Evolutionary conservation across 2,888 invertebrate species (phyloP), one percentile per base, ranked within the genome.

Genomic region (Hemaris fuciformis): DNA sequence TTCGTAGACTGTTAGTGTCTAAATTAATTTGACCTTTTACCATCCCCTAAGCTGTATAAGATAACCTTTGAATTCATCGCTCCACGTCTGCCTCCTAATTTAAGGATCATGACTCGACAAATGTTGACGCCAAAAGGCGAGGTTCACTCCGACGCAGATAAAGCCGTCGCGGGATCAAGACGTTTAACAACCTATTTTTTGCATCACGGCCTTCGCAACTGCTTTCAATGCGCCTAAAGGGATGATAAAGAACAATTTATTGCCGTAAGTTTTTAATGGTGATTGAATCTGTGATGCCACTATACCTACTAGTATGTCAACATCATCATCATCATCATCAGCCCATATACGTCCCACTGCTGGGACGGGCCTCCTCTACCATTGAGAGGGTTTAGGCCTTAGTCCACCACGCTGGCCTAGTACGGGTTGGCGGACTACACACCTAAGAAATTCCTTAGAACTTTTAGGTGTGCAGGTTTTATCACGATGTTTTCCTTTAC

Each of bases 181-280:
- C 84, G 87, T 87, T 86, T 85, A 85, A 79, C 76, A 77, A 78
- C 73, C 74, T 72, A 73, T 73, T 80, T 81, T 81, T 79, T 79
- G 76, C 74, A 72, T 79, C 77, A 74, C 59, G 68, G 67, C 66
- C 64, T 73, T 72, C 72, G 64, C 64, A 67, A 71, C 64, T 68
- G 65, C 60, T 60, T 60, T 27, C 7, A 42, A 27, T 15, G 23
- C 25, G 59, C 59, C 61, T 61, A 65, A 67, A 66, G 59, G 65
- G 60, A 70, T 67, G 62, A 20, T 60, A 20, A 34, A 48, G 48
- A 20, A 20, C 60, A 18, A 53, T 23, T 10, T n/a, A 20, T 43
- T 8, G 42, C n/a, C 59, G 61, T 61, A n/a, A n/a, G n/a, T n/a
- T n/a, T 64, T 63, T 65, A 53, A 34, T 13, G 4, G 13, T n/a